These are phyloP conservation scores for Acleris holmiana DNA, from an alignment of 2,888 invertebrate genomes.

Conservation along the genomic window DNA sequence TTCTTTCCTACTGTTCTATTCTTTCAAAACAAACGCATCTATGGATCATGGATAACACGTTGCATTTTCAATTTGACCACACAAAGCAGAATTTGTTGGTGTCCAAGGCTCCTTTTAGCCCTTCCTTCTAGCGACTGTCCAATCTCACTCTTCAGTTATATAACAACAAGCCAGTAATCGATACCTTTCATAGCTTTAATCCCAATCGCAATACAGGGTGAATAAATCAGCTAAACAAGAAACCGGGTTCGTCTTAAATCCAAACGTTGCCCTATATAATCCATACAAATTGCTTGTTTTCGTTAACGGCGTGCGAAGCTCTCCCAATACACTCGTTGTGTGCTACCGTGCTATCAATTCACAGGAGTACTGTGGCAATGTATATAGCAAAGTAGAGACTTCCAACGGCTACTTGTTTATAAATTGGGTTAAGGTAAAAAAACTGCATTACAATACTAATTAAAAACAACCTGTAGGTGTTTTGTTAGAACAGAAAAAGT, in stretches of 20 bases:
- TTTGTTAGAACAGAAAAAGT: no score
- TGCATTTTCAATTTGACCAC: no score
- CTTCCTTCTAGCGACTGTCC: no score
- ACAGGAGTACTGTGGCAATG: conserved; percentile 20
- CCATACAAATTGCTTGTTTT: conserved; percentile 55
- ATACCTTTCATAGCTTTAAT: neutral
- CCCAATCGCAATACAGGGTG: neutral
- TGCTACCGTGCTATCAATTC: conserved; percentile 45
- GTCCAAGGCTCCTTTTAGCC: no score
- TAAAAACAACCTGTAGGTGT: no score
- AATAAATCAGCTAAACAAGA: conserved; percentile 32
- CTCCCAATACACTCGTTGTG: conserved; percentile 50
- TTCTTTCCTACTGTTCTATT: no score
- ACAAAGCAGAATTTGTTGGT: no score
- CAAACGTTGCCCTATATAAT: conserved; percentile 43
- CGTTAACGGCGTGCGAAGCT: conserved; percentile 49
- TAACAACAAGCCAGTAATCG: neutral
- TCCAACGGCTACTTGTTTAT: neutral
- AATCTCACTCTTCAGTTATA: neutral
- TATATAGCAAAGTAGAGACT: neutral
- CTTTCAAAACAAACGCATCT: no score
- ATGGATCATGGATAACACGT: no score
- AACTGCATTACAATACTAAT: no score
- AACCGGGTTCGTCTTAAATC: conserved; percentile 34
- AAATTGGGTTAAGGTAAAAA: no score